Conservation (phyloP, 2,113 vertebrate genomes). For the Cricetomys ansorgei region DNA sequence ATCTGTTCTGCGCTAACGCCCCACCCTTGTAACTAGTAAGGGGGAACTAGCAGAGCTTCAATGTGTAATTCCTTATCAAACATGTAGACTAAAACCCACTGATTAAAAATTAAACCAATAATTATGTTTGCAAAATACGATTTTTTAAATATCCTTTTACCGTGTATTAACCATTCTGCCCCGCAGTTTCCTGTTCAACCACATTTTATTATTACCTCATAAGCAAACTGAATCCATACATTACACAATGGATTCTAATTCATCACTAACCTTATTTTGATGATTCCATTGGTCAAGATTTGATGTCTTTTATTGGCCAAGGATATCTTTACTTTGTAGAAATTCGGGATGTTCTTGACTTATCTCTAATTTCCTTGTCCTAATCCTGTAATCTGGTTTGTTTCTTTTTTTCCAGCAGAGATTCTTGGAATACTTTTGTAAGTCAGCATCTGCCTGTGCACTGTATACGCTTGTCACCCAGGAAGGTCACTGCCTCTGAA, state of each 20-base stretch:
- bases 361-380: background rate
- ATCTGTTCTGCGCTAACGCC: background rate
- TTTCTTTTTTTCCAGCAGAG: too few relatives aligned
- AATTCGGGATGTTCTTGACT: background rate
- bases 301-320: background rate
- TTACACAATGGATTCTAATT: background rate
- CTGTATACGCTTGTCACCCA: background rate
- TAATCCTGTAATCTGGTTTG: background rate
- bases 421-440: background rate
- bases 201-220: constrained; percentile 6
- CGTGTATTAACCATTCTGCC: background rate
- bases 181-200: background rate
- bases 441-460: background rate
- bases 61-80: constrained; percentile 15
- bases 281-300: background rate
- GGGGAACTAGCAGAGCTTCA: background rate
- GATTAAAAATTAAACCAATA: constrained; percentile 32
- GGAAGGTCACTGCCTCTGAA: background rate
- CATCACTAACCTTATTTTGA: constrained; percentile 10
- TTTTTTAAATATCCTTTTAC: background rate
- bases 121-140: constrained; percentile 6
- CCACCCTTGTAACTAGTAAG: background rate
- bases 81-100: background rate
- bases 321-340: constrained; percentile 7
- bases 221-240: background rate